Base-by-base conservation (phyloP, 2,113 vertebrate genomes). In the Limanda limanda region DNA sequence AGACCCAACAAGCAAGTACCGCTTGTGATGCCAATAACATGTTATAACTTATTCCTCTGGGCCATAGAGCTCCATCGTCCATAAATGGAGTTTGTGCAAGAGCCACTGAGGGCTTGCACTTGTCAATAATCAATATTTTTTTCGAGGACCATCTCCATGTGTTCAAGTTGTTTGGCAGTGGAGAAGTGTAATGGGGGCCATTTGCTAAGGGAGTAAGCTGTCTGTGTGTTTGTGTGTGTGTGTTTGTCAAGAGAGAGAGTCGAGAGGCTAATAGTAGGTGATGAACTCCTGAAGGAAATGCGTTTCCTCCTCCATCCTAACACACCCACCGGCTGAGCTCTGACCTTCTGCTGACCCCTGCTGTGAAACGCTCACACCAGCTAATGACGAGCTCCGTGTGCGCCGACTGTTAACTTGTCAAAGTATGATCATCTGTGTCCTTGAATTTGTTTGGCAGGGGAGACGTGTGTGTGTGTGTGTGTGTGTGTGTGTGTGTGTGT, bases 111-210 rank as follows among this genome's bases (percentile, higher is more conserved):
- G 65, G 75, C 85, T 92, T 78, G 74, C 86, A 92, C 89, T 60
- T 90, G 54, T 20, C 78, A 88, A 78, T 90, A 89, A 95, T 95
- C 93, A 90, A 92, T 94, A 94, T 85, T 81, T 83, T 81, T 88
- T 90, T 1, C 15, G 92, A 91, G 89, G 91, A 85, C 79, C 27
- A 84, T 92, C 92, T 88, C 91, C 85, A 89, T 77, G 91, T 90
- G 88, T 86, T 85, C 88, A 20, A 56, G 82, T 75, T 76, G 59
- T 58, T 25, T 42, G 21, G n/a, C 64, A 74, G 74, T 20, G 2
- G 27, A 61, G 59, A 78, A 25, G 68, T 74, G 68, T 18, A 77
- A 59, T 35, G 55, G 56, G n/a, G 12, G 60, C 62, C 0, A 10
- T 18, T 47, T 74, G 31, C 75, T 48, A 27, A 76, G 61, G 64